Evolutionary conservation across 2,888 invertebrate genomes (phyloP).

Genomic region (Gari tellinella): DNA sequence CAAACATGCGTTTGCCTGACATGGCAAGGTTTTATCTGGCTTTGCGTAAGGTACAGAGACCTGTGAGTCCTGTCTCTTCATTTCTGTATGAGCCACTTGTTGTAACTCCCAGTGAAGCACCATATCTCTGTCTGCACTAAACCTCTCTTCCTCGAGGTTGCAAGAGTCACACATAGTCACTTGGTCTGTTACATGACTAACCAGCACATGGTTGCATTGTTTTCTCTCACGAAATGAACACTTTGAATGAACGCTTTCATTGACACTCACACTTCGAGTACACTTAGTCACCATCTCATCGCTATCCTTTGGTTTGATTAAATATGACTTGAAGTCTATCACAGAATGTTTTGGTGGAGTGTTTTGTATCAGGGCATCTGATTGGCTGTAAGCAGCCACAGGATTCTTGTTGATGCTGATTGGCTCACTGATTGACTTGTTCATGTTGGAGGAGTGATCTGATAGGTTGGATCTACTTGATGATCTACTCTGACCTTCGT

Average conservation of each 20-base stretch:
- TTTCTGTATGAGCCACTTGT: conserved; percentile 7
- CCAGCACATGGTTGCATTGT: conserved; percentile 6
- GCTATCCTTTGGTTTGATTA: conserved; percentile 47
- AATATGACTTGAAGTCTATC: conserved; percentile 66
- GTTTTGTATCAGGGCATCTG: conserved; percentile 41
- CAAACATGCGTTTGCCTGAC: conserved; percentile 66
- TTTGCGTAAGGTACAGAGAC: conserved; percentile 54
- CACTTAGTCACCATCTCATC: conserved; percentile 2
- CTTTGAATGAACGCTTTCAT: conserved; percentile 58
- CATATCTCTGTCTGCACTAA: conserved; percentile 3
- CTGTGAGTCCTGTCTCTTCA: conserved; percentile 37
- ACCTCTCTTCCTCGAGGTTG: conserved; percentile 1
- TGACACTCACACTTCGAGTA: conserved; percentile 23
- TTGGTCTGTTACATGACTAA: conserved; percentile 19
- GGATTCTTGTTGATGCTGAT: conserved; percentile 69
- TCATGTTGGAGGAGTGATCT: conserved; percentile 59
- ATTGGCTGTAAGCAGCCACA: conserved; percentile 50
- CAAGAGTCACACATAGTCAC: conserved; percentile 29
- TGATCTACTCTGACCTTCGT: conserved; percentile 59
- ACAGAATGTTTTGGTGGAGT: conserved; percentile 66
- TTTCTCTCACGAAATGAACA: conserved; percentile 38
- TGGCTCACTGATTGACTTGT: conserved; percentile 79
- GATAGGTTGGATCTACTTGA: conserved; percentile 57
- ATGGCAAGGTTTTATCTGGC: conserved; percentile 45
- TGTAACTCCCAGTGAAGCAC: conserved; percentile 44